Evolutionary conservation across 2,888 invertebrate species (phyloP).

Genomic region (Cabera pusaria): DNA sequence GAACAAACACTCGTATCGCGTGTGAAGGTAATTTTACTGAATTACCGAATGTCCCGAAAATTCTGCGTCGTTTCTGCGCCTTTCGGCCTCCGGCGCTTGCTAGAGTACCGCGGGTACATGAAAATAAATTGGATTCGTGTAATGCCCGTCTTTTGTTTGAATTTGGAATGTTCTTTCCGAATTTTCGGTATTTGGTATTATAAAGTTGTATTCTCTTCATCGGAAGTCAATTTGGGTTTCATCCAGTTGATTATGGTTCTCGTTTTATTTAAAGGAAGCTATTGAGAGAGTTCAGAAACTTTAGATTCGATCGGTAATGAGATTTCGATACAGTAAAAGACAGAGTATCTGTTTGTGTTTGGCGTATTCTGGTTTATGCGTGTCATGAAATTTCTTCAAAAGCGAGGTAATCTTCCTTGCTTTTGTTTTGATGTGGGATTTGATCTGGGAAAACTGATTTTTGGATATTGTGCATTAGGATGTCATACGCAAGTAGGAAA

Average conservation of each 20-base stretch:
- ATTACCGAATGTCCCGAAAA: slow-evolving; percentile 15
- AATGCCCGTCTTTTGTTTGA: slow-evolving; percentile 12
- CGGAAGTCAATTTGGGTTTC: slow-evolving; percentile 5
- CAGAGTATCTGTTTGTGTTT: too few relatives aligned
- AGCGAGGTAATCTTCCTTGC: too few relatives aligned
- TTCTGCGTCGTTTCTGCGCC: slow-evolving; percentile 9
- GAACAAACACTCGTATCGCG: slow-evolving; percentile 21
- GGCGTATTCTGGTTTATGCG: too few relatives aligned
- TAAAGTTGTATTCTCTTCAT: slow-evolving; percentile 5
- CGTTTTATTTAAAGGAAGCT: neutral
- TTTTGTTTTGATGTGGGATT: too few relatives aligned
- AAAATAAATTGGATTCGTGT: slow-evolving; percentile 12
- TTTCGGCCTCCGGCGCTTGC: slow-evolving; percentile 11
- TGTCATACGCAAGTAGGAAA: too few relatives aligned
- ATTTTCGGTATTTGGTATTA: slow-evolving; percentile 5
- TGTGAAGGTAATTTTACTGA: slow-evolving; percentile 16
- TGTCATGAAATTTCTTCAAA: too few relatives aligned
- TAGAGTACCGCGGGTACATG: slow-evolving; percentile 3
- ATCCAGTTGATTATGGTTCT: slow-evolving; percentile 3
- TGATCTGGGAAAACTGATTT: too few relatives aligned
- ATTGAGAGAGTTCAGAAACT: too few relatives aligned
- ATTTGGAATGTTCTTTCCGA: slow-evolving; percentile 11
- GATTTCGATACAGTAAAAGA: too few relatives aligned
- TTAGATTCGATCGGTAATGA: too few relatives aligned
- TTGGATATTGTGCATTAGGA: too few relatives aligned